Base-by-base conservation (phyloP, 2,797 vertebrate species). In the Sebastes goodei region DNA sequence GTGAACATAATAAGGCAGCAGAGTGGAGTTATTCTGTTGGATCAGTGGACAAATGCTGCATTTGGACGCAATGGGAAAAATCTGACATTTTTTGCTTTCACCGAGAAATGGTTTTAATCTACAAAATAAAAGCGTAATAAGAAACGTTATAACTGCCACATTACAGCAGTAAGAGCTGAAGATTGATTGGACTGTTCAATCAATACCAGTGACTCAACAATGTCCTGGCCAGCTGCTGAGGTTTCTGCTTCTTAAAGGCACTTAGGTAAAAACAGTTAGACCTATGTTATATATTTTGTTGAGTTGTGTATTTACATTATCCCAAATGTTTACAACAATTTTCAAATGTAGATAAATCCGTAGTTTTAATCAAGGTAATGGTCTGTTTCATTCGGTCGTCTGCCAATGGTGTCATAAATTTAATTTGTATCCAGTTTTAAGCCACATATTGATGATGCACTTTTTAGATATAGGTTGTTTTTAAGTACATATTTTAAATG, bases 201-300 rank as follows among this genome's bases (percentile, higher is more conserved):
- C 76, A 76, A 84, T 82, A 85, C 5, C 33, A 32, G 55, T 88
- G 86, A 88, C 76, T 87, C 77, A 46, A 14, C 86, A 73, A 4
- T 85, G 84, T 86, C 29, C 75, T 57, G 74, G 32, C 75, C 80
- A 65, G 68, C 74, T 82, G 77, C 78, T 81, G 64, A 72, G 29
- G 46, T 70, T 57, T 62, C 61, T 65, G 55, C 1, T 17, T 73
- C 57, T 46, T 30, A 63, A 63, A 63, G 32, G 33, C 9, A 12
- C 35, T 38, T 38, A 38, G 35, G 35, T 46, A 0, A 46, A 46
- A 17, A 46, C 42, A 17, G 15, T 0, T 55, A 23, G 5, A 1
- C 55, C 25, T 27, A 27, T 57, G 25, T 27, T 27, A 38, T 38
- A 38, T 14, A 38, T 38, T 38, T 38, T 38, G 35, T 38, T 38